These are phyloP conservation scores for Phalacrocorax brasilianus DNA, from an alignment of 2,113 vertebrate genomes.

Conservation along the genomic window DNA sequence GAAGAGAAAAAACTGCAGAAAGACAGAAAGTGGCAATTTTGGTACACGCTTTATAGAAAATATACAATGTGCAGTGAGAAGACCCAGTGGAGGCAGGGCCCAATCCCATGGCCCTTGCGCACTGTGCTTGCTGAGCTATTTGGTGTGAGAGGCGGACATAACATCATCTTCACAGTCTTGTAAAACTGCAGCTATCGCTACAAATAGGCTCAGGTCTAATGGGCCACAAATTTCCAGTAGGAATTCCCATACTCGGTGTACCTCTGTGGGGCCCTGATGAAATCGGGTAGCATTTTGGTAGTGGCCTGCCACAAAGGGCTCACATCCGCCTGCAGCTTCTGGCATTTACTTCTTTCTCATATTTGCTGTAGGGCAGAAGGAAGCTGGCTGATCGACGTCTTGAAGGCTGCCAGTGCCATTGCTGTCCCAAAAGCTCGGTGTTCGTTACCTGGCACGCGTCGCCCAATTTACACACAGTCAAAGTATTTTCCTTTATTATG, in stretches of 20 bases:
- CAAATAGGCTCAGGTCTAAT: not conserved
- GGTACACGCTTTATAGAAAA: not conserved
- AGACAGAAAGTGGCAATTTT: rapidly evolving
- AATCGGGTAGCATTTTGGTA: rapidly evolving
- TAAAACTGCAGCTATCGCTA: not conserved
- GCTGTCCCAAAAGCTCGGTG: no score
- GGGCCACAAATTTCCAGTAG: not conserved
- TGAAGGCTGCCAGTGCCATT: not conserved
- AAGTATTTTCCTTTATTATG: no score
- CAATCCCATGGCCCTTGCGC: rapidly evolving
- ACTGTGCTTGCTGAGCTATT: rapidly evolving
- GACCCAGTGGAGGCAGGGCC: rapidly evolving
- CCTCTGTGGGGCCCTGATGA: not conserved
- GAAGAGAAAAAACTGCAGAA: not conserved
- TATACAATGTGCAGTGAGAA: rapidly evolving
- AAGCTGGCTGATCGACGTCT: rapidly evolving
- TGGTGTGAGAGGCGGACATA: rapidly evolving
- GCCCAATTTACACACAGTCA: no score
- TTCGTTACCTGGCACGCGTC: no score
- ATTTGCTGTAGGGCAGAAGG: not conserved
- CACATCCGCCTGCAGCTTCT: no score
- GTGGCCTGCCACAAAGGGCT: not conserved
- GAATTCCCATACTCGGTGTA: rapidly evolving
- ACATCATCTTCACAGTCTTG: not conserved
- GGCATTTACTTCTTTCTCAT: rapidly evolving